phyloP scores from a whole-genome alignment of 2,888 invertebrate genomes.

The Harpalus rufipes region DNA sequence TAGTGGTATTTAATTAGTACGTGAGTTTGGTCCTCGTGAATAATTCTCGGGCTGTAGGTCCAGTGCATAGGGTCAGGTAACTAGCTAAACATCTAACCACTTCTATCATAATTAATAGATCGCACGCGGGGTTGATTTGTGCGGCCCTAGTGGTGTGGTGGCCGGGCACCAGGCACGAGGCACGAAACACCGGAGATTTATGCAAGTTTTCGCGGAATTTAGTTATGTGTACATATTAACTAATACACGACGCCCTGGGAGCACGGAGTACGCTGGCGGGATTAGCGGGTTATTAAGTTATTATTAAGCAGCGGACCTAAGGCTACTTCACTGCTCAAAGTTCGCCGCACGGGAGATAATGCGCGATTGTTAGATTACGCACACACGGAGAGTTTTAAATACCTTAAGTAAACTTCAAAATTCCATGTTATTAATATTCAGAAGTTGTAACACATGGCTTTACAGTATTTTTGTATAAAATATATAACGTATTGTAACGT shows the following conservation, averaged over 20 bases:
- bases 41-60: constrained; percentile 39
- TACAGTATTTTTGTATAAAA: too few species aligned
- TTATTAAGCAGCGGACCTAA: constrained; percentile 30
- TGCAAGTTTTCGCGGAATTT: constrained; percentile 63
- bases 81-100: constrained; percentile 25
- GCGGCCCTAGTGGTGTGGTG: constrained; percentile 12
- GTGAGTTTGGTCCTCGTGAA: constrained; percentile 22
- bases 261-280: not conserved
- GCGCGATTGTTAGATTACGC: constrained; percentile 14
- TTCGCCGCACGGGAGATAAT: constrained; percentile 25
- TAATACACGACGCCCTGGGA: constrained; percentile 42
- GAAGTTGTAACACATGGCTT: too few species aligned
- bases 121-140: constrained; percentile 56
- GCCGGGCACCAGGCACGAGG: constrained; percentile 2
- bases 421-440: too few species aligned
- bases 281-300: constrained; percentile 53
- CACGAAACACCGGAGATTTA: constrained; percentile 53
- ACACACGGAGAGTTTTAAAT: not conserved
- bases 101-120: constrained; percentile 64
- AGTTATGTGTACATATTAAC: constrained; percentile 59
- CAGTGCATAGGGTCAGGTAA: constrained; percentile 34
- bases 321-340: constrained; percentile 18
- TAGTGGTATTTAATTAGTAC: constrained; percentile 38
- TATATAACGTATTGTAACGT: too few species aligned
- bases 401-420: not conserved